A percentile compares a stretch with the other conserved stretches of the same genome.
These are phyloP conservation scores for Beroe ovata DNA, from an alignment of 37 sponge, comb jelly and placozoan species.

Conservation along the genomic window DNA sequence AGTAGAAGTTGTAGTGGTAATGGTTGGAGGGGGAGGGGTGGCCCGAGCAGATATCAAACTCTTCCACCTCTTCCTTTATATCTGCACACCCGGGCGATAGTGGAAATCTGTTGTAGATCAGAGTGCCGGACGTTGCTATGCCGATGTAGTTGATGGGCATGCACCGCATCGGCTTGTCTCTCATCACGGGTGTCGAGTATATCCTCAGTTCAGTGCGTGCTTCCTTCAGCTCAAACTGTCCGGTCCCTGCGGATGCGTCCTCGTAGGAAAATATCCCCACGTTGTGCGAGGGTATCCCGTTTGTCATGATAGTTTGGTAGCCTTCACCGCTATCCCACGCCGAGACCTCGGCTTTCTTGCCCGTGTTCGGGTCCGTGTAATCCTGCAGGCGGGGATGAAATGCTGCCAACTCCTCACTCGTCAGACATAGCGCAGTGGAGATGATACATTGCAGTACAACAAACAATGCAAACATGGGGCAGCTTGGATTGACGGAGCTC, in stretches of 20 bases:
- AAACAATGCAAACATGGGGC: too few relatives aligned
- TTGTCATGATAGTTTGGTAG: not conserved
- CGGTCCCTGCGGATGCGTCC: not conserved
- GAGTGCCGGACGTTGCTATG: not conserved
- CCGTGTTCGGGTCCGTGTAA: not conserved
- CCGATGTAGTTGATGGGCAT: not conserved
- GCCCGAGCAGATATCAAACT: slow-evolving; percentile 1
- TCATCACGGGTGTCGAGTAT: not conserved
- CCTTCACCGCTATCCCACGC: not conserved
- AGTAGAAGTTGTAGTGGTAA: slow-evolving; percentile 50
- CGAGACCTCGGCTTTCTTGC: not conserved
- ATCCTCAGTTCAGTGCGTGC: not conserved
- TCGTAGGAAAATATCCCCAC: not conserved
- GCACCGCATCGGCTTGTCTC: slow-evolving; percentile 20
- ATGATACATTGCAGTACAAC: too few relatives aligned
- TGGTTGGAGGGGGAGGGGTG: not conserved
- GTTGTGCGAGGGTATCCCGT: slow-evolving; percentile 26
- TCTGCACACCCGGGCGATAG: not conserved
- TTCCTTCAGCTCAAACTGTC: not conserved
- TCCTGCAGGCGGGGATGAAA: slow-evolving; percentile 10
- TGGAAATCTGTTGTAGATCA: slow-evolving; percentile 6
- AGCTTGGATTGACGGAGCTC: too few relatives aligned
- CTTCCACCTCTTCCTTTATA: not conserved
- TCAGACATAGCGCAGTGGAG: not conserved
- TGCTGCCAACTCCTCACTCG: slow-evolving; percentile 23